A percentile compares a stretch with the other conserved stretches of the same genome.
Evolutionary conservation across 2,888 invertebrate genomes (phyloP).

Genomic region (Himalopsyche anomala): DNA sequence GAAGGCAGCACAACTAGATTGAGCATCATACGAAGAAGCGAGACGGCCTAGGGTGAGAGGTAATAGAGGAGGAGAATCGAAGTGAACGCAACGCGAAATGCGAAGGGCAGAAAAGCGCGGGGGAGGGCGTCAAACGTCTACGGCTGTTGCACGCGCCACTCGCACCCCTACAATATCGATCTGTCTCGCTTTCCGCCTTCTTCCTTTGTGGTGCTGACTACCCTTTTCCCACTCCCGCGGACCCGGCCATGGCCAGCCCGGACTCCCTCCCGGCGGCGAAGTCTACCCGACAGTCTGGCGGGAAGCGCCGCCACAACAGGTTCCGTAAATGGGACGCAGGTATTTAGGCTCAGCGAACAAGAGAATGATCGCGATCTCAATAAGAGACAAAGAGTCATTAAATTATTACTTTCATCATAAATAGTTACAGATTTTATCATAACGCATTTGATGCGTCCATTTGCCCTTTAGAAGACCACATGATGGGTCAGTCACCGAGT

Average conservation of each 20-base stretch:
- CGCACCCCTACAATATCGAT: slow-evolving; percentile 54
- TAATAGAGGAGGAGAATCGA: slow-evolving; percentile 23
- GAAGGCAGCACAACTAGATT: neutral
- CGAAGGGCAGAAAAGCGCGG: slow-evolving; percentile 27
- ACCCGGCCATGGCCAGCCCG: slow-evolving; percentile 25
- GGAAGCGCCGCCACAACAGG: slow-evolving; percentile 45
- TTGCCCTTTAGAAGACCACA: no score
- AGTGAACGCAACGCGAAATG: slow-evolving; percentile 18
- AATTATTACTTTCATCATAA: neutral
- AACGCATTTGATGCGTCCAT: no score
- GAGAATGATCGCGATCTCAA: neutral
- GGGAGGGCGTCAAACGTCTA: slow-evolving; percentile 50
- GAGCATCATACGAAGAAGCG: slow-evolving; percentile 28
- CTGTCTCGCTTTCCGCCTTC: slow-evolving; percentile 55
- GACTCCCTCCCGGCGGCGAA: neutral
- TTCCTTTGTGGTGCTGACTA: slow-evolving; percentile 52
- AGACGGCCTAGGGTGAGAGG: slow-evolving; percentile 24
- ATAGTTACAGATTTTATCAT: no score
- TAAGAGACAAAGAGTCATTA: neutral
- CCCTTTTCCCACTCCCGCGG: slow-evolving; percentile 18
- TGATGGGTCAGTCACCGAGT: no score
- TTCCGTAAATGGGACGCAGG: slow-evolving; percentile 58
- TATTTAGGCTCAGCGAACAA: neutral
- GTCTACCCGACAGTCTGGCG: slow-evolving; percentile 58
- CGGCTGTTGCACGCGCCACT: slow-evolving; percentile 54